Evolutionary conservation across 2,888 invertebrate species (phyloP).

Genomic region (Pharmacophagus antenor): DNA sequence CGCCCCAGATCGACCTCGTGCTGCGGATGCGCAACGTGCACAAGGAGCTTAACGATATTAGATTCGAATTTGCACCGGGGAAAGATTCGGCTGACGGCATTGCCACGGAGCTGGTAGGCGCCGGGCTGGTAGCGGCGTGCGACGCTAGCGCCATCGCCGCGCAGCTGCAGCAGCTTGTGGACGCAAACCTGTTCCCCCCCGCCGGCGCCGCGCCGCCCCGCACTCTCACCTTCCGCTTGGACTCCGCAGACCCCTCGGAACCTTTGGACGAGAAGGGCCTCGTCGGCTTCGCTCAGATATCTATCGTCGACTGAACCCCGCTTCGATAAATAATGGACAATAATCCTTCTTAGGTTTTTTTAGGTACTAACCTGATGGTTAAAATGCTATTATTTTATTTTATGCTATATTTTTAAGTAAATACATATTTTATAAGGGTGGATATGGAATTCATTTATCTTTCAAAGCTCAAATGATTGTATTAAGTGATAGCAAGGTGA

Average conservation of each 20-base stretch:
- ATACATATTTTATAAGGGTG: slow-evolving; percentile 62
- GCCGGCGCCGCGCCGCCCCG: slow-evolving; percentile 79
- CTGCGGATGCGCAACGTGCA: slow-evolving; percentile 94
- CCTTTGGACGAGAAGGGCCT: slow-evolving; percentile 96
- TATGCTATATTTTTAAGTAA: slow-evolving; percentile 47
- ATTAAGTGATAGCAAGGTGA: slow-evolving; percentile 57
- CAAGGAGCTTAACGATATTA: slow-evolving; percentile 97
- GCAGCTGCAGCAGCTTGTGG: slow-evolving; percentile 94
- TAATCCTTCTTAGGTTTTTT: slow-evolving; percentile 33
- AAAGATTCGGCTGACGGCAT: slow-evolving; percentile 97
- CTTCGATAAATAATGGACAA: slow-evolving; percentile 37
- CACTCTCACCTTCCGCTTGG: slow-evolving; percentile 93
- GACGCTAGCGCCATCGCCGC: slow-evolving; percentile 96
- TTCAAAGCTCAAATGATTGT: slow-evolving; percentile 68
- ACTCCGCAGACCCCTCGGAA: slow-evolving; percentile 77
- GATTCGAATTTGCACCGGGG: slow-evolving; percentile 97
- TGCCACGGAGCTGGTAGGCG: slow-evolving; percentile 97
- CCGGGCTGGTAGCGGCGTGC: slow-evolving; percentile 95
- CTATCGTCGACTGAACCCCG: slow-evolving; percentile 89
- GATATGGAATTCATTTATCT: slow-evolving; percentile 58
- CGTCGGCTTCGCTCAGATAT: slow-evolving; percentile 98
- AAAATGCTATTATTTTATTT: slow-evolving; percentile 43
- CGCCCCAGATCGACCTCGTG: slow-evolving; percentile 89
- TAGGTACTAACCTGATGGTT: slow-evolving; percentile 32
- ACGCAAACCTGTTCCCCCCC: slow-evolving; percentile 67